phyloP scores from a whole-genome alignment of 2,797 vertebrate species.

The Alfaro cultratus region DNA sequence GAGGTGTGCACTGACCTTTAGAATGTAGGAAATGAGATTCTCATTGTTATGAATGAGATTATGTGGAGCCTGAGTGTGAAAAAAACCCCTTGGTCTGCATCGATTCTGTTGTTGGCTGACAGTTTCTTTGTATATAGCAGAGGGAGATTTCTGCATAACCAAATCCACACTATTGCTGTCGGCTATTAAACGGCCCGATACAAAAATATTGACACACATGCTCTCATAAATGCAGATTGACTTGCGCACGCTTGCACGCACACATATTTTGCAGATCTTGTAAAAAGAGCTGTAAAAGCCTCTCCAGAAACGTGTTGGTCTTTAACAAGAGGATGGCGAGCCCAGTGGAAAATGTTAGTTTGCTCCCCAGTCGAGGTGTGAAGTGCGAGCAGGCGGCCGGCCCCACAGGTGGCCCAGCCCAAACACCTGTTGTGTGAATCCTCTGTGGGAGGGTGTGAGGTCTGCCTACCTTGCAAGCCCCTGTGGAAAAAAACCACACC shows the following conservation, averaged over 20 bases:
- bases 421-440: conserved; percentile 85
- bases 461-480: conserved; percentile 70
- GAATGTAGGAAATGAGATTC: conserved; percentile 83
- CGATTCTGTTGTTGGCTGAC: conserved; percentile 73
- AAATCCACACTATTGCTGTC: conserved; percentile 78
- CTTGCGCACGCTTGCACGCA: conserved; percentile 58
- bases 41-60: conserved; percentile 84
- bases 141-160: conserved; percentile 79
- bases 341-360: conserved; percentile 83
- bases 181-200: conserved; percentile 77
- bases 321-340: conserved; percentile 79
- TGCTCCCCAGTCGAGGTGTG: conserved; percentile 76
- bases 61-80: conserved; percentile 69
- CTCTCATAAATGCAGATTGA: conserved; percentile 69
- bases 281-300: conserved; percentile 74
- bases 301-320: conserved; percentile 73
- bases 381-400: conserved; percentile 78
- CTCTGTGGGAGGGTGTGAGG: conserved; percentile 73
- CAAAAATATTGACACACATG: conserved; percentile 71
- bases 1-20: conserved; percentile 85
- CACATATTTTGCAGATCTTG: conserved; percentile 72
- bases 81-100: conserved; percentile 55
- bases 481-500: conserved; percentile 70
- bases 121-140: conserved; percentile 74
- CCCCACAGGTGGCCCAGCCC: conserved; percentile 81